phyloP scores from a whole-genome alignment of 2,888 invertebrate species.

The Lithodes maja region DNA sequence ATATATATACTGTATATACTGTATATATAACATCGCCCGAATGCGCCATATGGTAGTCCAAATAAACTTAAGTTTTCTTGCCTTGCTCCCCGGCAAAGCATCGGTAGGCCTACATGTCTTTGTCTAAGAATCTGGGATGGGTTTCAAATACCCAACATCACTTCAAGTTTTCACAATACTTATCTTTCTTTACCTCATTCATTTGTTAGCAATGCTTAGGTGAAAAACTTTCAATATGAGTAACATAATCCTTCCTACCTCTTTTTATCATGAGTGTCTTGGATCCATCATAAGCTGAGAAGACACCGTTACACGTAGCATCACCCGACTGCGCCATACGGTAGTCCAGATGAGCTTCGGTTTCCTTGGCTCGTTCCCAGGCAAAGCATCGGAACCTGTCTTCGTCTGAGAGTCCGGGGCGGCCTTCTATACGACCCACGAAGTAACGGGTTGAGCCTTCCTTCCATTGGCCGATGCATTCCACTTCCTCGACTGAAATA shows the following conservation, averaged over 20 bases:
- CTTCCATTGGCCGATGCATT: slow-evolving; percentile 94
- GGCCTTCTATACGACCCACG: slow-evolving; percentile 76
- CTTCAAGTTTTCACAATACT: too few species aligned
- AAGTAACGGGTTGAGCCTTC: slow-evolving; percentile 94
- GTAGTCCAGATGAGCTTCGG: slow-evolving; percentile 76
- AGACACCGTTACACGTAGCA: slow-evolving; percentile 94
- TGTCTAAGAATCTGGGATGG: slow-evolving; percentile 80
- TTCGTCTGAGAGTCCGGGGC: slow-evolving; percentile 81
- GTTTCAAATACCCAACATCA: slow-evolving; percentile 21
- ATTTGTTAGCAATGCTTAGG: too few species aligned
- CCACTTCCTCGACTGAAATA: slow-evolving; percentile 80
- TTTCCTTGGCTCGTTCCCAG: slow-evolving; percentile 80
- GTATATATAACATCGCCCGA: slow-evolving; percentile 94
- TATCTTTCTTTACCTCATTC: too few species aligned
- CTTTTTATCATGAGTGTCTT: slow-evolving; percentile 71
- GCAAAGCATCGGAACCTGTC: slow-evolving; percentile 97
- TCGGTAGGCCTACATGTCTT: slow-evolving; percentile 86
- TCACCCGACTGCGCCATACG: slow-evolving; percentile 93
- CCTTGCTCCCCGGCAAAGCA: slow-evolving; percentile 93
- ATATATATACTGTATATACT: too few species aligned
- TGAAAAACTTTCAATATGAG: too few species aligned
- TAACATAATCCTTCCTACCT: slow-evolving; percentile 41
- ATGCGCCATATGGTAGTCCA: slow-evolving; percentile 86
- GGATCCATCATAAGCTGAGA: slow-evolving; percentile 91
- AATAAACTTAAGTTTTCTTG: slow-evolving; percentile 71